phyloP scores from a whole-genome alignment of 2,888 invertebrate genomes.

The Metalampra italica region DNA sequence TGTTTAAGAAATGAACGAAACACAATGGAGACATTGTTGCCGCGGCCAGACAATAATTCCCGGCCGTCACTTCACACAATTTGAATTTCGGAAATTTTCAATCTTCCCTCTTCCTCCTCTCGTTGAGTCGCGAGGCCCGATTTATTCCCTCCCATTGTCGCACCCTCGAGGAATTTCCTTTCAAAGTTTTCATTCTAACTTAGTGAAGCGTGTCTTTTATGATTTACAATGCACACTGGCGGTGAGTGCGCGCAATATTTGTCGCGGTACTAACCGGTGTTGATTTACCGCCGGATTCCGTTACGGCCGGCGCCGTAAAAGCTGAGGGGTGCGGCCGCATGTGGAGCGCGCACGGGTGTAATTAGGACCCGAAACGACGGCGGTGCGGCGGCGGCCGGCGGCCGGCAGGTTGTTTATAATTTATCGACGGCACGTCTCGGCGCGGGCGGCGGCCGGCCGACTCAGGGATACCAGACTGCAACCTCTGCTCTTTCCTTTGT shows the following conservation, averaged over 20 bases:
- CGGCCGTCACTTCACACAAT: not conserved
- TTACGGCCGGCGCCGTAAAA: too few relatives aligned
- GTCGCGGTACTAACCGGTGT: too few relatives aligned
- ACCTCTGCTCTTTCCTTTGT: conserved; percentile 14
- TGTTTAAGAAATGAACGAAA: too few relatives aligned
- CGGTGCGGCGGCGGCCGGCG: too few relatives aligned
- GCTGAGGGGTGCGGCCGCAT: too few relatives aligned
- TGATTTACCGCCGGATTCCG: too few relatives aligned
- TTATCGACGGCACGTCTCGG: conserved; percentile 14
- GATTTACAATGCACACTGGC: not conserved
- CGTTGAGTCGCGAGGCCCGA: not conserved
- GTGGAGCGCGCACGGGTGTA: too few relatives aligned
- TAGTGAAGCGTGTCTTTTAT: not conserved
- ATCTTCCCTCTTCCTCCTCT: not conserved
- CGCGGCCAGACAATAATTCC: not conserved
- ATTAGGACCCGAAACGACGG: too few relatives aligned
- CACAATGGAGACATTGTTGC: too few relatives aligned
- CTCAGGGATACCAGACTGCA: conserved; percentile 9
- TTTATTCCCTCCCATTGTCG: not conserved
- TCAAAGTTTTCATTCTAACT: not conserved
- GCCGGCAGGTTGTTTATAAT: conserved; percentile 20
- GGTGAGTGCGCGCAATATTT: too few relatives aligned
- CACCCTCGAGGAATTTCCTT: not conserved
- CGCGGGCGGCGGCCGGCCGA: too few relatives aligned
- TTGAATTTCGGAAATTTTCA: conserved; percentile 1